These are phyloP conservation scores for Magallana gigas DNA, from an alignment of 1,140 invertebrate genomes.

Conservation along the genomic window DNA sequence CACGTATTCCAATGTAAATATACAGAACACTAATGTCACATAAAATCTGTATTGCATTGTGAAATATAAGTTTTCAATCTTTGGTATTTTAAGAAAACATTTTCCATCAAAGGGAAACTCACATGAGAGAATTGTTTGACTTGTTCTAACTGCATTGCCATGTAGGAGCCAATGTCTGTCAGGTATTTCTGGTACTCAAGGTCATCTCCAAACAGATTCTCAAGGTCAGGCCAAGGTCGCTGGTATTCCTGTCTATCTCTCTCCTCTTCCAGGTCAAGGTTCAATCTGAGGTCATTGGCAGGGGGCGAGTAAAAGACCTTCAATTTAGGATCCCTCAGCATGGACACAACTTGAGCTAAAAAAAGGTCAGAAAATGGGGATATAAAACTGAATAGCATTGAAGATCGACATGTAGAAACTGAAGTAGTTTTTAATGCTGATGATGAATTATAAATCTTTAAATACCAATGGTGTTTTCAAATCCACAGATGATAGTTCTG, in stretches of 20 bases:
- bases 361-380: background rate
- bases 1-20: too few relatives aligned
- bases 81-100: too few relatives aligned
- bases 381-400: too few relatives aligned
- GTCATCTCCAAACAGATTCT: constrained; percentile 76
- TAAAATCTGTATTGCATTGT: too few relatives aligned
- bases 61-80: too few relatives aligned
- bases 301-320: constrained; percentile 77
- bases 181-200: constrained; percentile 73
- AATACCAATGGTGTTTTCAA: constrained; percentile 75
- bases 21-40: too few relatives aligned
- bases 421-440: too few relatives aligned
- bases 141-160: constrained; percentile 72
- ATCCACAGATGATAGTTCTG: constrained; percentile 68
- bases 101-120: background rate
- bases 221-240: constrained; percentile 74
- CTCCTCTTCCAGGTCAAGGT: constrained; percentile 75
- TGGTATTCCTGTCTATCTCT: constrained; percentile 65
- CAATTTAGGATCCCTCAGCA: constrained; percentile 75
- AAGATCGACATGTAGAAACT: too few relatives aligned
- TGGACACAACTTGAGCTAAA: constrained; percentile 74
- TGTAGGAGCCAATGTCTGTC: constrained; percentile 68
- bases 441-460: too few relatives aligned
- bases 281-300: constrained; percentile 73
- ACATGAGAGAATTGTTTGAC: constrained; percentile 65